Evolutionary conservation across 2,888 invertebrate genomes (phyloP), one percentile per base, ranked within the genome.

Genomic region (Xanthorhoe designata): DNA sequence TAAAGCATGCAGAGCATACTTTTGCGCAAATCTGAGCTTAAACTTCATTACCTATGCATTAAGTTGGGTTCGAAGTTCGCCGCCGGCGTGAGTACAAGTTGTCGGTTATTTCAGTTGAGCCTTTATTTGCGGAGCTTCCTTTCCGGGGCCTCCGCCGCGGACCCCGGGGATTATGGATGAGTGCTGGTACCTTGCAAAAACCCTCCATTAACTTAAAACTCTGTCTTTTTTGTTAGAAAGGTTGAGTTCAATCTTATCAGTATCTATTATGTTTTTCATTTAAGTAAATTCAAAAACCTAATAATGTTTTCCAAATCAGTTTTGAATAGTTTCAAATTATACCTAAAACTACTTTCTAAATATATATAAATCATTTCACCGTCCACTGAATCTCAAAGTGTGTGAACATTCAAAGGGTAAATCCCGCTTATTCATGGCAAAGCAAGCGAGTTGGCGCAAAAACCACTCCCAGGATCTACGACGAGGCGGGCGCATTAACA

Each of bases 391-490:
- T 15, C 13, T 59, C 50, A 10, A 51, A 51, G 35, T 24, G 7
- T 54, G 17, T 38, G 55, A 55, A 19, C 17, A 50, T 61, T 50
- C 49, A 38, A 49, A 61, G n/a, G 47, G 49, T 35, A 55, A 61
- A 54, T 49, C 47, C n/a, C 55, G 42, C 49, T 58, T 66, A 62
- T 62, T 61, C 62, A 66, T 62, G 66, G 62, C 53, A 19, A 49
- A 58, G 66, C 61, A 50, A 66, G 66, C 61, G 38, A 62, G 57
- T 62, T 62, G 66, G 62, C 59, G 58, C 66, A 66, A 66, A 66
- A 66, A 66, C 65, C 51, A 29, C 53, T 15, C 49, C 47, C 32
- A 35, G 53, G 24, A 53, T 45, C 45, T 19, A 55, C 61, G 53
- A 32, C 32, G 32, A 32, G 32, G 32, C 42, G 61, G 38, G 49